phyloP scores from a whole-genome alignment of 1,140 invertebrate genomes.

The Augochlora pura region DNA sequence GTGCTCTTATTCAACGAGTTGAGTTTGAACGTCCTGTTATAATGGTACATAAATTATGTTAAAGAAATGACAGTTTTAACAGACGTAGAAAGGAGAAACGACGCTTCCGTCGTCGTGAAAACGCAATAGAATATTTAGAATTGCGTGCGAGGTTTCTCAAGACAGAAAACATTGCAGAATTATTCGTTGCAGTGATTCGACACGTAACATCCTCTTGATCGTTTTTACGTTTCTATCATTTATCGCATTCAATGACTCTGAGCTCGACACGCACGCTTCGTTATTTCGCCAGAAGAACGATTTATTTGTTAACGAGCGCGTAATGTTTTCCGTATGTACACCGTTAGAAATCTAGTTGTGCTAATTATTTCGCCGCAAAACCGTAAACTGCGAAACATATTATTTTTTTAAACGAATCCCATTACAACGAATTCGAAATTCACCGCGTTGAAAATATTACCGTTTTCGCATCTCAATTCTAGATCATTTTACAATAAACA shows the following conservation, averaged over 20 bases:
- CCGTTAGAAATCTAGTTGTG: conserved; percentile 30
- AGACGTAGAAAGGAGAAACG: neutral
- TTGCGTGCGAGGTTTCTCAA: neutral
- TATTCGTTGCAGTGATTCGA: neutral
- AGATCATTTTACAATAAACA: no score
- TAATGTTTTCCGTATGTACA: conserved; percentile 29
- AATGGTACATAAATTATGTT: no score
- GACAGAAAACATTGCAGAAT: neutral
- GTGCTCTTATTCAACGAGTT: no score
- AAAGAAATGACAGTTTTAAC: neutral
- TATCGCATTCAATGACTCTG: conserved; percentile 21
- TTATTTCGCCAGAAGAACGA: conserved; percentile 24
- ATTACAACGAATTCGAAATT: no score
- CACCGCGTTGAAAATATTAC: no score
- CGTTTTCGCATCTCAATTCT: no score
- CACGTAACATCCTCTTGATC: neutral
- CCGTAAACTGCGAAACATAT: no score
- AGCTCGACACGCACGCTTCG: conserved; percentile 12
- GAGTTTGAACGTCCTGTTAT: no score
- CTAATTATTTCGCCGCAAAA: neutral
- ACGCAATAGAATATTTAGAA: neutral
- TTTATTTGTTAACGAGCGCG: conserved; percentile 27
- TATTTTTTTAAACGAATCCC: no score
- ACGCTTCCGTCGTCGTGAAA: neutral
- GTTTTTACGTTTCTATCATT: conserved; percentile 31